These are phyloP conservation scores for Drosophila nannoptera DNA, from an alignment of 1,140 invertebrate species.

Conservation along the genomic window DNA sequence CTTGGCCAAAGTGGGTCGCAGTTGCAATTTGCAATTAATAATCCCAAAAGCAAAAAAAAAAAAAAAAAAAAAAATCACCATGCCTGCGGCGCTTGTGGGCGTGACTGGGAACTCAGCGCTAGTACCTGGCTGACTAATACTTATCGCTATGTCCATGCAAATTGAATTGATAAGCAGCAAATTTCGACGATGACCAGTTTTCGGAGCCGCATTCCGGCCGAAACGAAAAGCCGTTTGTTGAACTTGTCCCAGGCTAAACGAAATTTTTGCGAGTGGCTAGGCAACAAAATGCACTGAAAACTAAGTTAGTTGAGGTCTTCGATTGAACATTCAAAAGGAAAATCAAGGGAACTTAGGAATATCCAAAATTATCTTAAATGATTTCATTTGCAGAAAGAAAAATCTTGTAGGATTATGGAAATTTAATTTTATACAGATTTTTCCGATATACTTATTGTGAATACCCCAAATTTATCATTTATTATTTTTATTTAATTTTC, in stretches of 20 bases:
- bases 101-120: constrained; percentile 33
- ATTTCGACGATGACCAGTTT: constrained; percentile 53
- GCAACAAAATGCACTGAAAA: constrained; percentile 8
- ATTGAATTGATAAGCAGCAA: constrained; percentile 37
- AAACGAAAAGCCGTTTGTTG: constrained; percentile 57
- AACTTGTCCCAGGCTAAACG: constrained; percentile 52
- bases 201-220: constrained; percentile 53
- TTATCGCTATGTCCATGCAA: constrained; percentile 37
- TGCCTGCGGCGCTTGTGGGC: constrained; percentile 13
- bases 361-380: too few relatives aligned
- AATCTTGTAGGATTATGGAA: too few relatives aligned
- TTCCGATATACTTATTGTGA: too few relatives aligned
- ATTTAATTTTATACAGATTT: too few relatives aligned
- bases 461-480: too few relatives aligned
- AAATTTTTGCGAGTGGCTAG: constrained; percentile 35
- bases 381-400: too few relatives aligned
- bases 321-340: too few relatives aligned
- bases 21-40: constrained; percentile 73
- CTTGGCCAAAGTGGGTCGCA: constrained; percentile 59
- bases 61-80: constrained; percentile 9
- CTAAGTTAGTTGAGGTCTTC: background rate
- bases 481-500: too few relatives aligned
- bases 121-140: constrained; percentile 28
- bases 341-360: too few relatives aligned
- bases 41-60: constrained; percentile 19